Base-by-base conservation (phyloP, 2,113 vertebrate genomes). In the Catharus bicknelli region DNA sequence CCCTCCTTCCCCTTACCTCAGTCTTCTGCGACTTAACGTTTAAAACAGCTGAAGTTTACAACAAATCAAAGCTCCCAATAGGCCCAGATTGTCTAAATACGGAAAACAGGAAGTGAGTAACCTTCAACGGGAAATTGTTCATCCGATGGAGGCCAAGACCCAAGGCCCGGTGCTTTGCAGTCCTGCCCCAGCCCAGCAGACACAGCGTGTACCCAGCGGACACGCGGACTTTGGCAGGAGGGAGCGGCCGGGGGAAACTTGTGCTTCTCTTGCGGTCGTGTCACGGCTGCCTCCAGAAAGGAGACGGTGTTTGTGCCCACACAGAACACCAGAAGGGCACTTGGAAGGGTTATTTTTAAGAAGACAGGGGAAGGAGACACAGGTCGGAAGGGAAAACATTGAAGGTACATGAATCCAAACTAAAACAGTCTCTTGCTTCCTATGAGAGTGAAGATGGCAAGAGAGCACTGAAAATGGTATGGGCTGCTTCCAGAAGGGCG, bases 111-210 rank as follows among this genome's bases (percentile, higher is more conserved):
- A 98, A 99, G 97, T 97, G 97, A 98, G 97, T 98, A 97, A 96
- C 97, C 96, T 98, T 97, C 96, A 97, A 98, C 97, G 97, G 98
- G 98, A 98, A 99, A 98, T 98, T 98, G 97, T 98, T 98, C 95
- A 97, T 97, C 97, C 97, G 96, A 98, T 96, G 98, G 97, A 96
- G 97, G 95, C 96, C 94, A 94, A 88, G 93, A 96, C 90, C 96
- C 96, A 92, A 69, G 83, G 93, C 73, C 91, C 0, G 8, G 42
- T 8, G 58, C 94, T 85, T 9, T 86, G 53, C 91, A 91, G 93
- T 72, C 74, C 88, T 95, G 86, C 83, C 88, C 81, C 72, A 75
- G 91, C 77, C 30, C 69, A 30, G 87, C 96, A 93, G 81, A 82
- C 91, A 72, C 90, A 25, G 86, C 2, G 2, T 3, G 83, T 55